A percentile compares a stretch with the other conserved stretches of the same genome.
Evolutionary conservation across 2,888 invertebrate genomes (phyloP).

Genomic region (Desoria tigrina): DNA sequence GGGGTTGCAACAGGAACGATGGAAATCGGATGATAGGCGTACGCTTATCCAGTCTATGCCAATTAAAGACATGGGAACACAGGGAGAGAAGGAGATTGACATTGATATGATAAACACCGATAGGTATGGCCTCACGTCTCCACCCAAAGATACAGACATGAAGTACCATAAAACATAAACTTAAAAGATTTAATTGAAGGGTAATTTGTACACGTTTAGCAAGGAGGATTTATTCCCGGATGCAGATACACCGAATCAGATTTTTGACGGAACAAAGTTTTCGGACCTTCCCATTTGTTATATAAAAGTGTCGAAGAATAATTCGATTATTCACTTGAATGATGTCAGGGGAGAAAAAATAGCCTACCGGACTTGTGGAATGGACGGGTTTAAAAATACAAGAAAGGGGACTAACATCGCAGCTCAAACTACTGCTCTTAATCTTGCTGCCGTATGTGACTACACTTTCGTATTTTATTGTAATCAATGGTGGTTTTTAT

Average conservation of each 20-base stretch:
- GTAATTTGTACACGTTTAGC: constrained; percentile 58
- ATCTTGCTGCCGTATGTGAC: constrained; percentile 70
- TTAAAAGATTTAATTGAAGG: background rate
- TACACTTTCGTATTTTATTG: constrained; percentile 47
- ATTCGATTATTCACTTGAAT: constrained; percentile 78
- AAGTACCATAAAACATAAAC: background rate
- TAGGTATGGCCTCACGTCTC: no score
- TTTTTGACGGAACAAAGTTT: constrained; percentile 76
- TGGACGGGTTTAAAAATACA: constrained; percentile 92
- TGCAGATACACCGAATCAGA: constrained; percentile 67
- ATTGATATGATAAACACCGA: constrained; percentile 66
- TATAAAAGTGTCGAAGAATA: constrained; percentile 80
- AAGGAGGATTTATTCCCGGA: constrained; percentile 73
- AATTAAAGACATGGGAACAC: constrained; percentile 71
- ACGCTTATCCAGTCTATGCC: constrained; percentile 56
- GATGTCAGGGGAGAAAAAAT: constrained; percentile 65
- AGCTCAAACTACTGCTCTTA: constrained; percentile 89
- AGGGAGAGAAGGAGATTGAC: constrained; percentile 71
- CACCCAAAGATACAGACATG: constrained; percentile 63
- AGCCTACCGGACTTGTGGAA: constrained; percentile 70
- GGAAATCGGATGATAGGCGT: constrained; percentile 56
- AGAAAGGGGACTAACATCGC: constrained; percentile 95
- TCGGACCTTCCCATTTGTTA: constrained; percentile 80
- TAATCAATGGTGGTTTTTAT: background rate
- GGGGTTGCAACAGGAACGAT: constrained; percentile 19